Base-by-base conservation (phyloP, 2,797 vertebrate species). In the Sebastes taczanowskii region DNA sequence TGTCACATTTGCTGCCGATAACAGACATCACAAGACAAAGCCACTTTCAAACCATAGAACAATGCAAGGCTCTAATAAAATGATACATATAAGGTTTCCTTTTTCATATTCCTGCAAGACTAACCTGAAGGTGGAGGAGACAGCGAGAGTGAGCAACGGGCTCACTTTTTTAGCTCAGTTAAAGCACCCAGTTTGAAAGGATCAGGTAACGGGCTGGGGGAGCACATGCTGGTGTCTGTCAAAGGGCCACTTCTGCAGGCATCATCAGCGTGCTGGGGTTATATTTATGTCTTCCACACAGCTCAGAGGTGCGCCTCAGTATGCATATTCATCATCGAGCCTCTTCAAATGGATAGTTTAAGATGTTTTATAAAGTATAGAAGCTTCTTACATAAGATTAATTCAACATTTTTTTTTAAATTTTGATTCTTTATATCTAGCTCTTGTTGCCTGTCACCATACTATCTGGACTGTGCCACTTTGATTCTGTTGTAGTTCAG, bases 211-310 rank as follows among this genome's bases (percentile, higher is more conserved):
- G 62, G 75, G 83, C 85, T 82, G 58, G 80, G 70, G 74, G 77
- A 81, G 88, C 99, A 99, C 94, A 97, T 99, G 99, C 86, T 96
- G 87, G 95, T 98, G 98, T 99, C 99, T 90, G 92, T 99, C 99
- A 99, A 97, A 97, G 88, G 82, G 84, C 84, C 89, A 94, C 94
- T 96, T 96, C 94, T 97, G 96, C 95, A 95, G 95, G 92, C 97
- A 97, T 96, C 95, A 95, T 96, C 95, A 96, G 93, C 93, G 95
- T 92, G 91, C 87, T 92, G 76, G 81, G 34, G 91, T 95, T 95
- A 94, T 94, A 96, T 88, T 94, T 95, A 95, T 95, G 94, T 95
- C 96, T 92, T 86, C 85, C 87, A 94, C 83, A 86, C 81, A 85
- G 87, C 91, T 91, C 87, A 75, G 71, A 83, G 84, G 74, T 90